phyloP scores from a whole-genome alignment of 1,140 invertebrate species.

The Cephus cinctus region DNA sequence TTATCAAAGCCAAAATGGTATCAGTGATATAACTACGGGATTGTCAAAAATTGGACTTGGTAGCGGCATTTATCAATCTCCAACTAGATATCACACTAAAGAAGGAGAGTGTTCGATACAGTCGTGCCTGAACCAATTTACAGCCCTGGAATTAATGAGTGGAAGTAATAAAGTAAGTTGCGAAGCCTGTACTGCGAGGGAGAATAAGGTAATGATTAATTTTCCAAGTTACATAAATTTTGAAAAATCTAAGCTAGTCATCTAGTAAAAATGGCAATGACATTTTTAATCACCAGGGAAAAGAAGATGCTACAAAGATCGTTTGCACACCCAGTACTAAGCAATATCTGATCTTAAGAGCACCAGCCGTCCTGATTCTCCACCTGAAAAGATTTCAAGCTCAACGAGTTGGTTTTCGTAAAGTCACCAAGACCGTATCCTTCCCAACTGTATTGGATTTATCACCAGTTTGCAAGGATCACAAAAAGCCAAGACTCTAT shows the following conservation, averaged over 20 bases:
- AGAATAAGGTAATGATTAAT: conserved; percentile 55
- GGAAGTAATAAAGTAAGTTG: conserved; percentile 92
- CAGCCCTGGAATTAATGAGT: conserved; percentile 81
- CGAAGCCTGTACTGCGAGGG: conserved; percentile 80
- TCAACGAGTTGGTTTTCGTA: conserved; percentile 63
- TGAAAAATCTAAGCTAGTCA: not conserved
- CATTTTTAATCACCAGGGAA: conserved; percentile 36
- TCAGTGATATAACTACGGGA: conserved; percentile 25
- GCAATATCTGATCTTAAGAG: conserved; percentile 85
- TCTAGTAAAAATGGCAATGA: not conserved
- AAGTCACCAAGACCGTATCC: conserved; percentile 83
- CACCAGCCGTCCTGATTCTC: conserved; percentile 90
- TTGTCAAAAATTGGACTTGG: conserved; percentile 30
- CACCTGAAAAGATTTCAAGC: conserved; percentile 90
- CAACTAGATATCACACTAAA: conserved; percentile 65
- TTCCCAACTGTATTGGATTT: conserved; percentile 88
- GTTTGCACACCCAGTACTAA: conserved; percentile 89
- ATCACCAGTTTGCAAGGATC: conserved; percentile 85
- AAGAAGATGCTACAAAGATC: conserved; percentile 64
- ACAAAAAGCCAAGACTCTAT: conserved; percentile 74
- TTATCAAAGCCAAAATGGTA: conserved; percentile 9
- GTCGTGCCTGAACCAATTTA: conserved; percentile 91
- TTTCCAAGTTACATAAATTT: not conserved
- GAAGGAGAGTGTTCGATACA: conserved; percentile 80
- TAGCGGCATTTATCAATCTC: conserved; percentile 20